Evolutionary conservation across 2,888 invertebrate species (phyloP).

Genomic region (Tineola bisselliella): DNA sequence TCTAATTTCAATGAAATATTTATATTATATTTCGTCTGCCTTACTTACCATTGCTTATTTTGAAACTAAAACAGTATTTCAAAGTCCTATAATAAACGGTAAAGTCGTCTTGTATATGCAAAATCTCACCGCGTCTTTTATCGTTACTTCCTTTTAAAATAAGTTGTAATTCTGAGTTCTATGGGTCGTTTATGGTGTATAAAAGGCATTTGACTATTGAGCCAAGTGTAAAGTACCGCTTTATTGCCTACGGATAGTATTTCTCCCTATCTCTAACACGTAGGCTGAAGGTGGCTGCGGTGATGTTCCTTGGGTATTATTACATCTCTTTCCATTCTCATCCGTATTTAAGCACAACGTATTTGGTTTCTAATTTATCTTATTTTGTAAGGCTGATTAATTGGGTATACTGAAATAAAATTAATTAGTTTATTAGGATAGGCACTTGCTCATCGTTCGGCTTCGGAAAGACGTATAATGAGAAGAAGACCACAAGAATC

Average conservation of each 20-base stretch:
- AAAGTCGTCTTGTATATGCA: too few relatives aligned
- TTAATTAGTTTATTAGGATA: too few relatives aligned
- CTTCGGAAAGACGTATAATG: too few relatives aligned
- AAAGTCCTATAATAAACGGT: too few relatives aligned
- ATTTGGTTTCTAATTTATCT: too few relatives aligned
- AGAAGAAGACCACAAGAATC: too few relatives aligned
- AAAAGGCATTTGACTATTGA: slow-evolving; percentile 1
- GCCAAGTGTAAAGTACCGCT: slow-evolving; percentile 9
- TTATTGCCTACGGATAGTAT: slow-evolving; percentile 10
- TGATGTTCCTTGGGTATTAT: not conserved
- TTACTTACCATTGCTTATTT: too few relatives aligned
- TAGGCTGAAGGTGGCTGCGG: not conserved
- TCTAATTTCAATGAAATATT: not conserved
- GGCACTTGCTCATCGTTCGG: too few relatives aligned
- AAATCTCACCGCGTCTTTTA: not conserved
- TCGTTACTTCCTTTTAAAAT: not conserved
- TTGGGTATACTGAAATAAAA: too few relatives aligned
- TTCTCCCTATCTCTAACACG: slow-evolving; percentile 5
- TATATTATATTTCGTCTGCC: not conserved
- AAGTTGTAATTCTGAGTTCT: not conserved
- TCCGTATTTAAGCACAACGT: not conserved
- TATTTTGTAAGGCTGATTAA: too few relatives aligned
- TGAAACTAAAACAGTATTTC: too few relatives aligned
- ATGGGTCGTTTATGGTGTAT: slow-evolving; percentile 11
- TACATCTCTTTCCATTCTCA: not conserved